Evolutionary conservation across 53 echinoderm and acorn worm species (phyloP).

Genomic region (Pentamera pediparva): DNA sequence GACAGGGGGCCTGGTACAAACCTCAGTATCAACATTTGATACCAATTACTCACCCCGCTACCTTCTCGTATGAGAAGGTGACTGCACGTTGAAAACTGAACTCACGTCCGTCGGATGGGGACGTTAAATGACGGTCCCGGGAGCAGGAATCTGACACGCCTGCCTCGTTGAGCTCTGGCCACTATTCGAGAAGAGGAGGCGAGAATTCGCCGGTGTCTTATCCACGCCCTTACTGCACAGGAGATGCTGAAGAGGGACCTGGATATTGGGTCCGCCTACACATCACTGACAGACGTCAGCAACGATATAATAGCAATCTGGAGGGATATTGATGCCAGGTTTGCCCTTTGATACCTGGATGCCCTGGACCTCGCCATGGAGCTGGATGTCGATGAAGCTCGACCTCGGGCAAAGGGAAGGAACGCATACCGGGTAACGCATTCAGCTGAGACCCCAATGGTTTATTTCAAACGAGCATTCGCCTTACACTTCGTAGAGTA

Average conservation of each 20-base stretch:
- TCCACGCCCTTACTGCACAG: too few species aligned
- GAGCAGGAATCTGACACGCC: too few species aligned
- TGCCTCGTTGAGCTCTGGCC: too few species aligned
- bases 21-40: too few species aligned
- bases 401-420: constrained; percentile 10
- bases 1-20: too few species aligned
- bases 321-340: background rate
- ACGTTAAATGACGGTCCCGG: too few species aligned
- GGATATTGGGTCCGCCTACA: background rate
- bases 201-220: too few species aligned
- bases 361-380: background rate
- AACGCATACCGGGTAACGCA: constrained; percentile 2
- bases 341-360: background rate
- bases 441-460: constrained; percentile 15
- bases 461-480: background rate
- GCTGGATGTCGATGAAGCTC: background rate
- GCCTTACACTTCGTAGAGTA: background rate
- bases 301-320: background rate
- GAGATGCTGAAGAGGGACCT: background rate
- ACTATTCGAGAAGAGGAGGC: too few species aligned
- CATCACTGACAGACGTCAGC: background rate
- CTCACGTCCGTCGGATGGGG: too few species aligned
- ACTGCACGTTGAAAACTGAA: too few species aligned
- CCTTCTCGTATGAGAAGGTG: too few species aligned
- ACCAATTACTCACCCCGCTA: too few species aligned